Percentiles rank a stretch among this genome's conserved stretches.
These are phyloP conservation scores for Nymphicus hollandicus DNA, from an alignment of 2,113 vertebrate genomes.

Conservation along the genomic window DNA sequence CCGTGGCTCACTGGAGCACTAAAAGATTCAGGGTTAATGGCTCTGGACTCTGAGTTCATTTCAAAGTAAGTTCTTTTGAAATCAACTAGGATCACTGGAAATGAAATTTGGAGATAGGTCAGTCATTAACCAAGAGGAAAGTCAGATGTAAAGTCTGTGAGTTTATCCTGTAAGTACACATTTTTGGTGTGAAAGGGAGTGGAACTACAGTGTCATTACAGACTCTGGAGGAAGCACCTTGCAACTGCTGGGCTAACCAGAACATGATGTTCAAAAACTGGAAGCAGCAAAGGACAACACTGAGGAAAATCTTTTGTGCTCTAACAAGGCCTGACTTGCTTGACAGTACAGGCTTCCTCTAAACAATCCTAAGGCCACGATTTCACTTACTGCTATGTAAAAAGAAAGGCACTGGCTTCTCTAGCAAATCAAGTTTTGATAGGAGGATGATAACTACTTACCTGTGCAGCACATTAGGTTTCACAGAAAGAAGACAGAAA, in stretches of 20 bases:
- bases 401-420: neutral
- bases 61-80: neutral
- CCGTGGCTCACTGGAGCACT: neutral
- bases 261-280: neutral
- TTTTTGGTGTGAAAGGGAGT: neutral
- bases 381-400: neutral
- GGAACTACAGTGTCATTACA: neutral
- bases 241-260: neutral
- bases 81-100: neutral
- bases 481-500: neutral
- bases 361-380: neutral
- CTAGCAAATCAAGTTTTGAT: neutral
- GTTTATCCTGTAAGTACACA: accelerated
- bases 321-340: neutral
- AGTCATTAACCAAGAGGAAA: neutral
- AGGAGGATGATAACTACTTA: neutral
- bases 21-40: neutral
- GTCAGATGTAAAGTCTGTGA: neutral
- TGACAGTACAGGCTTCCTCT: neutral
- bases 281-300: neutral
- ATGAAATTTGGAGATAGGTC: neutral
- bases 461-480: neutral
- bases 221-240: neutral
- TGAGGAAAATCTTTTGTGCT: neutral
- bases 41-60: neutral